These are phyloP conservation scores for Aptenodytes forsteri DNA, from an alignment of 2,113 vertebrate species.

Conservation along the genomic window DNA sequence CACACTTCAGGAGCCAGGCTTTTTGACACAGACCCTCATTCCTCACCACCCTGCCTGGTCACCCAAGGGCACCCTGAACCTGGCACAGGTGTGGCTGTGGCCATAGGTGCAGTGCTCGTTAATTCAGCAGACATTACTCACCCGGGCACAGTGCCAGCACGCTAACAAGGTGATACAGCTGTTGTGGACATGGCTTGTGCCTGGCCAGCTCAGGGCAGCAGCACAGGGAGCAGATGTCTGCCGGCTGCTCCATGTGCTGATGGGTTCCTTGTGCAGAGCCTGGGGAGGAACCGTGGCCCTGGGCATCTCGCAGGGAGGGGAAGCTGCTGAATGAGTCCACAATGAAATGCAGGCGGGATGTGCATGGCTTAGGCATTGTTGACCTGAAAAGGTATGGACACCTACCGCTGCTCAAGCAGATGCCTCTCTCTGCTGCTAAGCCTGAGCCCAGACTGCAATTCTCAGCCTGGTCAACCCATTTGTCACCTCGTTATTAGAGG, in stretches of 20 bases:
- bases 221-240: background rate
- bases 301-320: background rate
- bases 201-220: fast-evolving
- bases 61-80: background rate
- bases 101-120: background rate
- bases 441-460: background rate
- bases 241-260: background rate
- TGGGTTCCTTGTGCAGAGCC: background rate
- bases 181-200: background rate
- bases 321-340: background rate
- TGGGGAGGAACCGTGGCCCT: background rate
- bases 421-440: background rate
- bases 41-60: background rate
- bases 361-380: background rate
- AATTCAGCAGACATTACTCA: background rate
- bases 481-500: background rate
- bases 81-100: background rate
- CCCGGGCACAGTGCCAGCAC: fast-evolving
- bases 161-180: fast-evolving
- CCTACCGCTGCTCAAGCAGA: background rate
- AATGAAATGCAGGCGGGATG: background rate
- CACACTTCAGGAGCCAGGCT: background rate
- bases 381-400: background rate
- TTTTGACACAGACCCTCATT: background rate
- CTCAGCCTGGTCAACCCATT: background rate